Evolutionary conservation across 2,797 vertebrate genomes (phyloP).

Genomic region (Pempheris klunzingeri): DNA sequence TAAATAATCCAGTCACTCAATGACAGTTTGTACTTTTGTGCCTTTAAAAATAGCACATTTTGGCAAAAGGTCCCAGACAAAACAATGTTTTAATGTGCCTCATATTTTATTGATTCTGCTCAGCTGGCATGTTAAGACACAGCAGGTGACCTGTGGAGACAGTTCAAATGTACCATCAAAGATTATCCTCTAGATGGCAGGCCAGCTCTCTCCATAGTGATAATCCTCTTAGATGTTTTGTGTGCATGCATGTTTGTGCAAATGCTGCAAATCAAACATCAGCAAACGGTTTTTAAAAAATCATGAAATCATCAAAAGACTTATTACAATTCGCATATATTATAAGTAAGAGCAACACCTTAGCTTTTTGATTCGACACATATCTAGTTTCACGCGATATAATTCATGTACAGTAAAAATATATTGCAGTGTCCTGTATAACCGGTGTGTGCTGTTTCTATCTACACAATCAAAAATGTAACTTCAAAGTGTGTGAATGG

Average conservation of each 20-base stretch:
- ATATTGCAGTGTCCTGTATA: neutral
- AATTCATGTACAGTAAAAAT: neutral
- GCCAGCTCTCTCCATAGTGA: neutral
- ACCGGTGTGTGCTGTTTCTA: neutral
- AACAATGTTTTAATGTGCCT: neutral
- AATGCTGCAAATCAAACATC: neutral
- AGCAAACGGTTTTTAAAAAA: neutral
- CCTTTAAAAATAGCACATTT: neutral
- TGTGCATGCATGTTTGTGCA: neutral
- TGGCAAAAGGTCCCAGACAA: neutral
- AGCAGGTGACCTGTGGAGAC: slow-evolving; percentile 34
- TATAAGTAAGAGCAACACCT: neutral
- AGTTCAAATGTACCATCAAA: slow-evolving; percentile 54
- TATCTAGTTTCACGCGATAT: neutral
- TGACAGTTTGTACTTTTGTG: neutral
- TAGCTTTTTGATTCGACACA: neutral
- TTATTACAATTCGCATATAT: neutral
- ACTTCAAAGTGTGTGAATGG: neutral
- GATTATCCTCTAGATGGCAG: slow-evolving; percentile 74
- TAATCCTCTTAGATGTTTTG: neutral
- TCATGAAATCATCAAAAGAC: no score
- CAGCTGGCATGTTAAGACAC: neutral
- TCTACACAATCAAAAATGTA: neutral
- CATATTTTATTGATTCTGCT: neutral
- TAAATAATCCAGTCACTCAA: neutral